These are phyloP conservation scores for Zaprionus tsacasi DNA, from an alignment of 1,140 invertebrate genomes.

Conservation along the genomic window DNA sequence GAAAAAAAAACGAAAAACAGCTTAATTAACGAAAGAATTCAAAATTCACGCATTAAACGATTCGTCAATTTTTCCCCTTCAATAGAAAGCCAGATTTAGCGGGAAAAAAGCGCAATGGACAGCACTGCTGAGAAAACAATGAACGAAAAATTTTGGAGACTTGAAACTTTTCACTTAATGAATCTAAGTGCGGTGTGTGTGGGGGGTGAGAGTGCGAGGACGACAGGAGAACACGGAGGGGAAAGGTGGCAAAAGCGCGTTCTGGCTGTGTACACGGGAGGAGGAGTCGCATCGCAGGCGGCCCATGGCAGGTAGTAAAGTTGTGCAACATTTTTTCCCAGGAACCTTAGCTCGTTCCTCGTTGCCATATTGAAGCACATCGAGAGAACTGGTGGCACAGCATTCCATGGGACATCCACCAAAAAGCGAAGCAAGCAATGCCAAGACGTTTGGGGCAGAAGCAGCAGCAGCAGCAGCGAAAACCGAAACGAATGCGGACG, in stretches of 20 bases:
- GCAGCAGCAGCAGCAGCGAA: constrained; percentile 13
- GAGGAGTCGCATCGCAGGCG: background rate
- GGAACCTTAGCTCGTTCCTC: constrained; percentile 58
- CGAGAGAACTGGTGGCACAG: constrained; percentile 76
- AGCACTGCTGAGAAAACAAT: constrained; percentile 31
- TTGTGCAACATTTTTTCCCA: constrained; percentile 83
- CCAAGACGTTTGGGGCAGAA: constrained; percentile 46
- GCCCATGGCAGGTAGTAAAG: constrained; percentile 69
- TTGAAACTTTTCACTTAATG: constrained; percentile 82
- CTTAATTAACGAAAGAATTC: too few species aligned
- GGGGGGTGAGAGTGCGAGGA: background rate
- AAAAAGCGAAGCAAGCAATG: constrained; percentile 17
- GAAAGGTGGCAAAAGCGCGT: too few species aligned
- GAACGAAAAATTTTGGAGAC: constrained; percentile 77
- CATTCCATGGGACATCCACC: constrained; percentile 82
- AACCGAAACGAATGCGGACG: constrained; percentile 56
- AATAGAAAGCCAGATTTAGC: too few species aligned
- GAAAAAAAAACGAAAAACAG: too few species aligned
- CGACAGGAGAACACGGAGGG: too few species aligned
- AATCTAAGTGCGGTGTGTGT: constrained; percentile 60
- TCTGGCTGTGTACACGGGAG: too few species aligned
- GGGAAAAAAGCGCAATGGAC: too few species aligned
- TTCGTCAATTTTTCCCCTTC: too few species aligned
- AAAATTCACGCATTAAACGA: too few species aligned
- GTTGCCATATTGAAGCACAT: constrained; percentile 70